phyloP scores from a whole-genome alignment of 2,797 vertebrate species.

The Fistularia commersonii region DNA sequence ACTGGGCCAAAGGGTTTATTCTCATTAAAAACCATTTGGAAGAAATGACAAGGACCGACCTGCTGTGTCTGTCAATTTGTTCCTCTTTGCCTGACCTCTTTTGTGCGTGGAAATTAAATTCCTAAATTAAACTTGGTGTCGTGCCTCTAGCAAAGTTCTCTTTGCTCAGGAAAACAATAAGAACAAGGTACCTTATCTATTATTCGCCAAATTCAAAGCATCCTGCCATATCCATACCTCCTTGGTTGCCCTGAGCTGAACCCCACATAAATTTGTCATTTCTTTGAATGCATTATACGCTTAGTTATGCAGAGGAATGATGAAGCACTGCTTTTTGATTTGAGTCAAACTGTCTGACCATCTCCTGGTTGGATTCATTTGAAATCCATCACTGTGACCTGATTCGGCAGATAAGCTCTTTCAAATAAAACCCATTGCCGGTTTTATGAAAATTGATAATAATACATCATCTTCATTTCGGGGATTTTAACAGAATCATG shows the following conservation, averaged over 20 bases:
- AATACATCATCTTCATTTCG: background rate
- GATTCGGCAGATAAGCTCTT: background rate
- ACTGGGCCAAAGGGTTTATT: slow-evolving; percentile 51
- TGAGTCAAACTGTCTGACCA: slow-evolving; percentile 28
- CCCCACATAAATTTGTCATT: slow-evolving; percentile 24
- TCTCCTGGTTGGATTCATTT: slow-evolving; percentile 17
- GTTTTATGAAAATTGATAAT: slow-evolving; percentile 8
- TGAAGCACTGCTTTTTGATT: slow-evolving; percentile 21
- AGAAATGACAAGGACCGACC: slow-evolving; percentile 57
- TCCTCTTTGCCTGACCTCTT: slow-evolving; percentile 69
- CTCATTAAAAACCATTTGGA: slow-evolving; percentile 61
- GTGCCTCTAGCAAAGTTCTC: slow-evolving; percentile 55
- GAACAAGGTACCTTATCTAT: slow-evolving; percentile 50
- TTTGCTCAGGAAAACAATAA: slow-evolving; percentile 54
- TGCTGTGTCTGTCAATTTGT: slow-evolving; percentile 63
- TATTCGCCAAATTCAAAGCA: slow-evolving; percentile 52
- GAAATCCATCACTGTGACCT: slow-evolving; percentile 18
- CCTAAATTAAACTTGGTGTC: slow-evolving; percentile 71
- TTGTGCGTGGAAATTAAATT: slow-evolving; percentile 76
- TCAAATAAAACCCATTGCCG: slow-evolving; percentile 4
- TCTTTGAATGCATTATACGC: slow-evolving; percentile 32
- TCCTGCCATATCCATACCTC: slow-evolving; percentile 48
- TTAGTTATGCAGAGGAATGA: slow-evolving; percentile 33
- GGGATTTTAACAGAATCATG: background rate
- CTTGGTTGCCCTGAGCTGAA: slow-evolving; percentile 39